Percentiles rank a stretch among this genome's conserved stretches.
These are phyloP conservation scores for Drosophila algonquin DNA, from an alignment of 2,888 invertebrate genomes.

Conservation along the genomic window DNA sequence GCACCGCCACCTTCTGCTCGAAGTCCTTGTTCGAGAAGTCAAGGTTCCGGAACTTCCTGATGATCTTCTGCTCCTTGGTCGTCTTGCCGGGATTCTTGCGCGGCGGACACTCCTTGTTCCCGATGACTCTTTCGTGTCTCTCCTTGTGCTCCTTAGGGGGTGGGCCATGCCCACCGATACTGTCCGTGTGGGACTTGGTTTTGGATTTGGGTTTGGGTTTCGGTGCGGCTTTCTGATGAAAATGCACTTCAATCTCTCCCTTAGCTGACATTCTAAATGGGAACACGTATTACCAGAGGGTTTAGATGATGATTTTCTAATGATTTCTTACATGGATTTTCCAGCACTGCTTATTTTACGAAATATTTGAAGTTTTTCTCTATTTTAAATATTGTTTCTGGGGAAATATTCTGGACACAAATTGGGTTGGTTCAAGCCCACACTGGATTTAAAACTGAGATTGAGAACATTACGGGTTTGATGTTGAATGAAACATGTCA, in stretches of 20 bases:
- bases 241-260: not conserved
- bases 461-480: not conserved
- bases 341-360: not conserved
- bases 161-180: fast-evolving
- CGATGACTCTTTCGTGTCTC: not conserved
- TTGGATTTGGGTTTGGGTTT: not conserved
- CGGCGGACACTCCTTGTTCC: conserved; percentile 33
- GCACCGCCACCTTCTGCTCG: conserved; percentile 53
- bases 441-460: not conserved
- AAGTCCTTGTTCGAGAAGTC: conserved; percentile 59
- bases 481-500: not conserved
- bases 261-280: not conserved
- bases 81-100: conserved; percentile 32
- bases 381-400: not conserved
- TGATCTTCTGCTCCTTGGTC: conserved; percentile 43
- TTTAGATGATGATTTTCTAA: too few species aligned
- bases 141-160: not conserved
- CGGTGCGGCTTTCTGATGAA: not conserved
- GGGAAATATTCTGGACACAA: too few species aligned
- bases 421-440: not conserved
- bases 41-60: conserved; percentile 62
- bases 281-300: too few species aligned
- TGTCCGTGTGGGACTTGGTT: too few species aligned
- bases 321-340: not conserved
- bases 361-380: not conserved